A percentile compares a stretch with the other conserved stretches of the same genome.
Evolutionary conservation across 2,797 vertebrate species (phyloP).

Genomic region (Pempheris klunzingeri): DNA sequence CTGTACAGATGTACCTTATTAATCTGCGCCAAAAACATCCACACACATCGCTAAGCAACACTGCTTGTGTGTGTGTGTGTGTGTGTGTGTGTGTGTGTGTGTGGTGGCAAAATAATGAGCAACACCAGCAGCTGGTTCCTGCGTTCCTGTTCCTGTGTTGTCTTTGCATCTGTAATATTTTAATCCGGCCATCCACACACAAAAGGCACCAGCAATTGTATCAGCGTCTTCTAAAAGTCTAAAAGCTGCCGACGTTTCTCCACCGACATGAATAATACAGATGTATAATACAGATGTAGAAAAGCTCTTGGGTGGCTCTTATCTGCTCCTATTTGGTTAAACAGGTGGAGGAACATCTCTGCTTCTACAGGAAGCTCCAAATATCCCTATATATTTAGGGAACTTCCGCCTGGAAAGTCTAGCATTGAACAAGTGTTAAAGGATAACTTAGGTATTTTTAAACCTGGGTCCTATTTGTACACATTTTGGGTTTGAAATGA

Average conservation of each 20-base stretch:
- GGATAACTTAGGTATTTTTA: too few relatives aligned
- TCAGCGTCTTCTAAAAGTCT: neutral
- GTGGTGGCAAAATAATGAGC: constrained; percentile 25
- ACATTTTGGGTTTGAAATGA: neutral
- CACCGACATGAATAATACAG: neutral
- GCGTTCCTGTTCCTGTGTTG: neutral
- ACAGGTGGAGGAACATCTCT: neutral
- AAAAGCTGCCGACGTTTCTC: neutral
- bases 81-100: constrained; percentile 2
- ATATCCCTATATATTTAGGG: neutral
- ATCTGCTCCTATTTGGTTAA: neutral
- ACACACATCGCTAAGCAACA: neutral
- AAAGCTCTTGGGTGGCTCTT: neutral
- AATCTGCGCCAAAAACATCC: constrained; percentile 19
- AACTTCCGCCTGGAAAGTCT: neutral
- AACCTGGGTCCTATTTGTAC: too few relatives aligned
- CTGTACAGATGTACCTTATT: constrained; percentile 24
- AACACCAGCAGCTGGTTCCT: constrained; percentile 24
- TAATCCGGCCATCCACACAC: neutral
- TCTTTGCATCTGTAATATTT: neutral
- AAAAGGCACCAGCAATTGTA: neutral
- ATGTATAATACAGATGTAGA: too few relatives aligned
- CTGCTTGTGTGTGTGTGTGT: constrained; percentile 2
- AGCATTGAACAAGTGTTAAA: too few relatives aligned
- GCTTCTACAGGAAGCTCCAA: neutral